Base-by-base conservation (phyloP, 2,888 invertebrate species). In the Spatulosminthurus flaviceps region DNA sequence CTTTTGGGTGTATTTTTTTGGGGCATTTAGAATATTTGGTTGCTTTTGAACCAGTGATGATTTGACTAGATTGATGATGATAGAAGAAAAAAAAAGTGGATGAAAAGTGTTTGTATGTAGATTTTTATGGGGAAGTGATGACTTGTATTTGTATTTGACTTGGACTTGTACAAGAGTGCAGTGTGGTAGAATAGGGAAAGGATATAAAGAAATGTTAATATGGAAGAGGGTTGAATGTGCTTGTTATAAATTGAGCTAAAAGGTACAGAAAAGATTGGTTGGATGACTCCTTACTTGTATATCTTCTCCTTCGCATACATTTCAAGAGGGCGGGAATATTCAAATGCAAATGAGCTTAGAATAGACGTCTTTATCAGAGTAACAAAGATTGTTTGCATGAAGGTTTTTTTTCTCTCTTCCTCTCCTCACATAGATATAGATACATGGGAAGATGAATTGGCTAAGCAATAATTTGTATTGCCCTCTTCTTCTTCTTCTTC, bases 391-490 rank as follows among this genome's bases (percentile, higher is more conserved):
- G 64, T 64, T 34, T 76, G 51, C 73, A 34, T 41, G 78, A 61
- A 76, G 64, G 76, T 76, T 69, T 77, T 69, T 51, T 51, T 51
- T n/a, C 16, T 16, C 9, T 9, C 51, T 51, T 16, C n/a, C 1
- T 51, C 7, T n/a, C 21, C 22, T 11, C n/a, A 2, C 67, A 28
- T 29, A 64, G 19, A 11, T 64, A 24, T 64, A 22, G n/a, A 24
- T 24, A 77, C 64, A 41, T 21, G 19, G 70, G 82, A 83, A 83
- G 83, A 83, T 82, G 82, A 83, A 83, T 83, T 82, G 81, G 80
- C 61, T 13, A 78, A 34, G 80, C 81, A 80, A 82, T 83, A 83
- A 83, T 83, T 83, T 83, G 83, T 83, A 83, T 81, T 82, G 79
- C 79, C 80, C 51, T 43, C 22, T 43, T 79, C 67, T n/a, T n/a